These are phyloP conservation scores for Myopa testacea DNA, from an alignment of 2,888 invertebrate species.

Conservation along the genomic window DNA sequence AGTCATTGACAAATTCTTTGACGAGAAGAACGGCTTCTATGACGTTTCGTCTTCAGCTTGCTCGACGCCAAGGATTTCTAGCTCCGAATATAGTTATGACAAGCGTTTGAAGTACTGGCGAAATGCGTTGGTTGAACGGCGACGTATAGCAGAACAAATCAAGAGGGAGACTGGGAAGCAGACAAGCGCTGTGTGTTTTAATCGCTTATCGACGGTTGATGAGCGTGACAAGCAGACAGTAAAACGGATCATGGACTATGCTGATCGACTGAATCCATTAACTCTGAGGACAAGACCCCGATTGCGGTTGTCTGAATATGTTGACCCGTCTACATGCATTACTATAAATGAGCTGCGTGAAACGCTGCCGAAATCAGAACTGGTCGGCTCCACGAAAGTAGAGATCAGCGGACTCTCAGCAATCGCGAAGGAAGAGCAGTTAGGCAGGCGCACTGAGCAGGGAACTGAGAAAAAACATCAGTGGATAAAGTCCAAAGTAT, in stretches of 20 bases:
- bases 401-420: conserved; percentile 57
- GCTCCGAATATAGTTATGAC: conserved; percentile 50
- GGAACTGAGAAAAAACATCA: conserved; percentile 35
- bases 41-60: conserved; percentile 53
- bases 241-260: conserved; percentile 55
- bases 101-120: conserved; percentile 59
- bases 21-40: conserved; percentile 52
- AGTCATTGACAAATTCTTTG: conserved; percentile 53
- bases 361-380: conserved; percentile 56
- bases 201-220: conserved; percentile 52
- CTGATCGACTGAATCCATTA: conserved; percentile 54
- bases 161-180: conserved; percentile 47
- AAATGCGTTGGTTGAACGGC: conserved; percentile 51
- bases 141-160: conserved; percentile 50
- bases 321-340: conserved; percentile 36
- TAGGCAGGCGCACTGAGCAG: conserved; percentile 50
- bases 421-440: conserved; percentile 50
- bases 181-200: conserved; percentile 53
- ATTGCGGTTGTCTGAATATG: conserved; percentile 41
- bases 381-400: conserved; percentile 27
- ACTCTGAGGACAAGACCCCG: conserved; percentile 28
- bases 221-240: conserved; percentile 56
- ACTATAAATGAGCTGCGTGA: conserved; percentile 49
- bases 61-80: conserved; percentile 42
- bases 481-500: conserved; percentile 54